Conservation (phyloP, 2,888 invertebrate genomes). For the Scaptomyza cyrtandrae region DNA sequence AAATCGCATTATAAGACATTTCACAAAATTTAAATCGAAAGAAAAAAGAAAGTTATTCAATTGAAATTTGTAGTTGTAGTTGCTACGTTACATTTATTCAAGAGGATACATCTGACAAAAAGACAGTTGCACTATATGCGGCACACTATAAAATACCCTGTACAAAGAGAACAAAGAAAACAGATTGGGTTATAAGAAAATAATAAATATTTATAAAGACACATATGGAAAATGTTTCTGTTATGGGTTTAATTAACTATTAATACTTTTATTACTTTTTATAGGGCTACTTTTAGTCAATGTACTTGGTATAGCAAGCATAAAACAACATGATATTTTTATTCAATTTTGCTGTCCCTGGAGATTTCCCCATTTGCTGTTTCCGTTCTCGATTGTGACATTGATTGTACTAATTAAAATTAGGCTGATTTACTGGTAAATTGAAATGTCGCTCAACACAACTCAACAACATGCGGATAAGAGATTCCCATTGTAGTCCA, state of each 20-base stretch:
- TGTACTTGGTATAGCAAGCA: neutral
- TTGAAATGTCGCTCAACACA: constrained; percentile 40
- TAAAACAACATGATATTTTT: neutral
- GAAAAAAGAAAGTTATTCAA: constrained; percentile 23
- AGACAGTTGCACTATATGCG: too few relatives aligned
- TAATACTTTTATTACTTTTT: too few relatives aligned
- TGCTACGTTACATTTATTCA: neutral
- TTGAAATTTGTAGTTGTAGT: neutral
- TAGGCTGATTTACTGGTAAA: constrained; percentile 46
- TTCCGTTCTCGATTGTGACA: constrained; percentile 30
- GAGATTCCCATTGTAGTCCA: constrained; percentile 22
- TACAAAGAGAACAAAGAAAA: too few relatives aligned
- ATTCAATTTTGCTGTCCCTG: neutral
- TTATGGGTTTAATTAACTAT: too few relatives aligned
- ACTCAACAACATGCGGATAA: constrained; percentile 1
- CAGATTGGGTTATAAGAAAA: neutral
- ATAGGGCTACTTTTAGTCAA: neutral
- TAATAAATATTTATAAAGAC: too few relatives aligned
- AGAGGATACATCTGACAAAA: neutral
- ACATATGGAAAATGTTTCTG: too few relatives aligned
- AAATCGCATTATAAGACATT: constrained; percentile 41
- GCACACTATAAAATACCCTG: neutral
- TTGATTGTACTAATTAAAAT: constrained; percentile 53
- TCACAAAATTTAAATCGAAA: constrained; percentile 19
- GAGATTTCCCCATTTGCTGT: constrained; percentile 8